Evolutionary conservation across 2,113 vertebrate species (phyloP).

Genomic region (Oplegnathus fasciatus): DNA sequence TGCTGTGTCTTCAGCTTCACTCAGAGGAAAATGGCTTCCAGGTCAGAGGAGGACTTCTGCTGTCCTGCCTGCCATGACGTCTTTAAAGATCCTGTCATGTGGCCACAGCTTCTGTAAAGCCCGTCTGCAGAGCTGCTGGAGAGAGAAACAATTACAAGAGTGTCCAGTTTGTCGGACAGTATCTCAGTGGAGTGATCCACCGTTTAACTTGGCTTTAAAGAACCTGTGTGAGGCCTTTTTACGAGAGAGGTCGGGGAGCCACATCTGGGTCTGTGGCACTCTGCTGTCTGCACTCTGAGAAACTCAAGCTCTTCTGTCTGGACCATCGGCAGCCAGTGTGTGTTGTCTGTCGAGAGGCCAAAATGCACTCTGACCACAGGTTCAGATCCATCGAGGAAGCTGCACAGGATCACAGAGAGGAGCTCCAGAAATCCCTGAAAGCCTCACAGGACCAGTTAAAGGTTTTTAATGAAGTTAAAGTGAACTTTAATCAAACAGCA

Average conservation of each 20-base stretch:
- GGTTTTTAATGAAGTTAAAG: not conserved
- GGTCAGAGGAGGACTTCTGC: conserved; percentile 27
- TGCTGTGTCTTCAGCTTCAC: not conserved
- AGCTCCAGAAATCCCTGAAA: conserved; percentile 7
- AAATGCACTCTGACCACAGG: conserved; percentile 12
- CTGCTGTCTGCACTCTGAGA: conserved; percentile 15
- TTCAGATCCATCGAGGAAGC: conserved; percentile 28
- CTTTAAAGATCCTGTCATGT: conserved; percentile 11
- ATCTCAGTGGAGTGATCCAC: conserved; percentile 4
- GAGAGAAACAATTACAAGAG: not conserved
- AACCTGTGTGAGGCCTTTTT: conserved; percentile 38
- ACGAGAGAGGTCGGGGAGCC: not conserved
- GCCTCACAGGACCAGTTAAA: conserved; percentile 18
- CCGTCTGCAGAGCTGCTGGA: conserved; percentile 49
- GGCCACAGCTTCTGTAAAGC: conserved; percentile 47
- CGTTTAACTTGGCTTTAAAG: conserved; percentile 44
- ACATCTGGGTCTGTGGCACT: fast-evolving
- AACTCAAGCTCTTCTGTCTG: conserved; percentile 16
- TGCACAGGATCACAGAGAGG: not conserved
- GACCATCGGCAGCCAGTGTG: conserved; percentile 7
- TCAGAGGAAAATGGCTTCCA: not conserved
- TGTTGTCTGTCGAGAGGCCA: not conserved
- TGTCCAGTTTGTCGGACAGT: conserved; percentile 26
- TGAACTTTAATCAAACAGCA: not conserved
- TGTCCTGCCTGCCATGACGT: conserved; percentile 25